Percentiles rank a stretch among this genome's conserved stretches.
phyloP scores from a whole-genome alignment of 2,797 vertebrate species.

The Coregonus ussuriensis region DNA sequence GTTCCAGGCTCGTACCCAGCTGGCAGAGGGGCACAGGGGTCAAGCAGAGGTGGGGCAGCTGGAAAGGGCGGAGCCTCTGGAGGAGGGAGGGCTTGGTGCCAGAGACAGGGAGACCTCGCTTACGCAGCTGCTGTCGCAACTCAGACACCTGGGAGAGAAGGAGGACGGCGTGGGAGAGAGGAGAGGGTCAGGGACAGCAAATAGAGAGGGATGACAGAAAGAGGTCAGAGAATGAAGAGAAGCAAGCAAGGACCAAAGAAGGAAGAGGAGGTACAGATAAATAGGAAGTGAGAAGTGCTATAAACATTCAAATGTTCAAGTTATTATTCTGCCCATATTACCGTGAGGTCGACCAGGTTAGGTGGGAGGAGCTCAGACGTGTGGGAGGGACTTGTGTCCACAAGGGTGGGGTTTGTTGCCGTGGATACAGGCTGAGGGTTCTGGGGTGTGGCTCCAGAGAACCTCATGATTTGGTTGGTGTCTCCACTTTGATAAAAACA shows the following conservation, averaged over 20 bases:
- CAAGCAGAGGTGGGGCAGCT: constrained; percentile 71
- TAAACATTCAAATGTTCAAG: neutral
- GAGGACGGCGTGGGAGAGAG: neutral
- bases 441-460: constrained; percentile 72
- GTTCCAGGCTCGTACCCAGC: constrained; percentile 59
- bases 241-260: neutral
- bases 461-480: constrained; percentile 66
- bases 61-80: constrained; percentile 85
- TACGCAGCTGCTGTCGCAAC: constrained; percentile 87
- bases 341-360: constrained; percentile 83
- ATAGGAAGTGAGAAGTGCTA: neutral
- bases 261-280: neutral
- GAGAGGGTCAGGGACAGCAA: neutral
- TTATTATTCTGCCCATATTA: constrained; percentile 53
- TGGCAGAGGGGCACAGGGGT: constrained; percentile 73
- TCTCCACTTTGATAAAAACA: constrained; percentile 57
- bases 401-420: constrained; percentile 60
- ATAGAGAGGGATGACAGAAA: neutral
- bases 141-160: constrained; percentile 83
- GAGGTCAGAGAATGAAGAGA: neutral
- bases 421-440: constrained; percentile 66
- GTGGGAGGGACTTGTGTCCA: constrained; percentile 58
- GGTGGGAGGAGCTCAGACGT: constrained; percentile 80
- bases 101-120: constrained; percentile 88
- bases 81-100: constrained; percentile 88